Base-by-base conservation (phyloP, 2,113 vertebrate species). In the Pluvianellus socialis region DNA sequence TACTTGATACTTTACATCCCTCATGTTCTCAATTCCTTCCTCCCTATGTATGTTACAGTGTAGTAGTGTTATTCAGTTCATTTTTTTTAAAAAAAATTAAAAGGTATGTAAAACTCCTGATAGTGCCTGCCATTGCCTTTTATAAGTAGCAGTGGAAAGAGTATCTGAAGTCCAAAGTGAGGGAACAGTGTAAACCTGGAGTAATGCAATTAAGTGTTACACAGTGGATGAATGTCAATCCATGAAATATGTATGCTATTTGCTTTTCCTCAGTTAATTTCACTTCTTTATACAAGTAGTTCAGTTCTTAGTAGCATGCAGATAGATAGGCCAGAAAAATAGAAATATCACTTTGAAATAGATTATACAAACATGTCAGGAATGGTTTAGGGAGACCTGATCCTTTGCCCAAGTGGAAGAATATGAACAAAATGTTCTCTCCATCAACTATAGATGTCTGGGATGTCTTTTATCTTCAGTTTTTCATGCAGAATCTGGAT, bases 1-100 rank as follows among this genome's bases (percentile, higher is more conserved):
- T 91, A 61, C 88, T 93, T 58, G 71, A 76, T 90, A 80, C 92
- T 96, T 86, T 90, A 96, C 86, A 96, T 83, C 55, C 45, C 82
- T 96, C 66, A 82, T 75, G 62, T 79, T 88, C 84, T 77, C 71
- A 70, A 65, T 88, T 90, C 55, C 79, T 82, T 81, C 82, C 38
- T 91, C n/a, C 12, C 7, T 53, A 16, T 68, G n/a, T 67, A 79
- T 75, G 52, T 86, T 67, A 80, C 7, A 55, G n/a, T 38, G 23
- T 45, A 79, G 45, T 18, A 59, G 23, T 38, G 52, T 75, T 66
- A 80, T 70, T 73, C 65, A 62, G 77, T 68, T 88, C 4, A 58
- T 71, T 70, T 40, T 38, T 30, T 15, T 42, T 40, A 68, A 59
- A 63, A 38, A 40, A 38, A 58, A 53, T 59, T 62, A 74, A 86